Evolutionary conservation across 2,797 vertebrate genomes (phyloP).

Genomic region (Picus viridis): DNA sequence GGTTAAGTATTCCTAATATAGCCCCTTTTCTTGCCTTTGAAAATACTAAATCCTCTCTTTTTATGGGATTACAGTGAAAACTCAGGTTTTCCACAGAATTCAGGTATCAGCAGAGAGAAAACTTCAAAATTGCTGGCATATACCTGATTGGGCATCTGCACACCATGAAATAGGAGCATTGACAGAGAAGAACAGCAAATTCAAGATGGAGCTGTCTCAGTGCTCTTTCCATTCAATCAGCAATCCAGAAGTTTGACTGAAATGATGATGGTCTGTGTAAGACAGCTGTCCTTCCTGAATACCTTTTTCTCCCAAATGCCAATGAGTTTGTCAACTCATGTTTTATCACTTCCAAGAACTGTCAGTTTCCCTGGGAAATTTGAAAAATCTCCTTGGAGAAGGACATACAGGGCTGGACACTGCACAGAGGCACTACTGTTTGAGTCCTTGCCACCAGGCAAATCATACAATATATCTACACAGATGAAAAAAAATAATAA

Average conservation of each 20-base stretch:
- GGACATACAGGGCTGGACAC: background rate
- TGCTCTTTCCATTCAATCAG: background rate
- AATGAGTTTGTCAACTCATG: background rate
- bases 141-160: background rate
- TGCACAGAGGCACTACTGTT: background rate
- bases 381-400: background rate
- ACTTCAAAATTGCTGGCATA: background rate
- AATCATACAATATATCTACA: background rate
- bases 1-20: conserved; percentile 27
- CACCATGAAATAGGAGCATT: background rate
- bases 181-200: background rate
- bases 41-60: background rate
- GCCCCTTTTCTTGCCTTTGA: background rate
- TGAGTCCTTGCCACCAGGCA: background rate
- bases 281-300: background rate
- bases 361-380: background rate
- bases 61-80: background rate
- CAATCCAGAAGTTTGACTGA: background rate
- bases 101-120: background rate
- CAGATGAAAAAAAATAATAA: background rate
- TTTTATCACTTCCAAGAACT: background rate
- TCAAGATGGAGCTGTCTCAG: background rate
- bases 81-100: background rate
- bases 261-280: background rate
- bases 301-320: background rate